Base-by-base conservation (phyloP, 2,113 vertebrate species). In the Myiopsitta monachus region DNA sequence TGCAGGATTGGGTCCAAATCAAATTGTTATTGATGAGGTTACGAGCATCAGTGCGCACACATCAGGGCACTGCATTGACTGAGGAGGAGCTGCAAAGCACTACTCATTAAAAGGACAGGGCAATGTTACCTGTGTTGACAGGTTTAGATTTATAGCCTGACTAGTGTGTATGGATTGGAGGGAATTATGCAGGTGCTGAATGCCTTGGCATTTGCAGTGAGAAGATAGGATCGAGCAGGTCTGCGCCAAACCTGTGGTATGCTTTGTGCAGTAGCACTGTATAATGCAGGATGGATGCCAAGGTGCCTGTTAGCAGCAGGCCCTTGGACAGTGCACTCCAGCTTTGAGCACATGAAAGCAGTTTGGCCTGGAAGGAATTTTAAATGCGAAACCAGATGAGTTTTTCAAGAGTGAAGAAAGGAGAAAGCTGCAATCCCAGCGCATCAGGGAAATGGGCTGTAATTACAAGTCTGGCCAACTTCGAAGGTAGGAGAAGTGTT, bases 381-480 rank as follows among this genome's bases (percentile, higher is more conserved):
- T 91, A 95, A 95, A 87, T 0, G 3, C 77, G 88, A 95, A 96
- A 94, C 80, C 88, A 89, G 52, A 94, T 38, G 46, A 54, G 52
- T 85, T 79, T 74, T 86, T 78, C 47, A 87, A 93, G 87, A 94
- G 68, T 69, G 57, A 93, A 82, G 74, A 87, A 87, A 94, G 54
- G 36, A 57, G 14, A 80, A 89, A 54, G 67, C 83, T 90, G 12
- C 81, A 83, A 95, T 96, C 94, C 88, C 83, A 72, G 88, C 64
- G 47, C 80, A 57, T 94, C 88, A 88, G 88, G 87, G 92, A 96
- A 96, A 95, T 91, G 3, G 1, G 77, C 64, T 85, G 69, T 76
- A 92, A 96, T 96, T 93, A 93, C 16, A 63, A 93, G 94, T 94
- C 94, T 94, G 88, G 83, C 87, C 83, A 75, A 44, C 31, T 81